These are phyloP conservation scores for Trichonephila clavata DNA, from an alignment of 1,140 invertebrate species.

Conservation along the genomic window DNA sequence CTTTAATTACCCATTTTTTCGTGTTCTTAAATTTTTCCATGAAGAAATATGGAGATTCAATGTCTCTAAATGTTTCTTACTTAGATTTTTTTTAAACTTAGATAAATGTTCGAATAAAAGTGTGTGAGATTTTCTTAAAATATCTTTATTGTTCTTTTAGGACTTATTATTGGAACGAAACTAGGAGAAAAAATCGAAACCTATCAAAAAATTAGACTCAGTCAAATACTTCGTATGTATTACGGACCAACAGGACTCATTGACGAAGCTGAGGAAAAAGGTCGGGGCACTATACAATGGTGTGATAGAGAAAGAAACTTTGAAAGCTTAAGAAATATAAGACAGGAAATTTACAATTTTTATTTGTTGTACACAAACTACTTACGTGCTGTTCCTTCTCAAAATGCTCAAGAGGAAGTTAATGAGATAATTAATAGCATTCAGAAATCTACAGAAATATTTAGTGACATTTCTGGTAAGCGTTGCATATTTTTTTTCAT, in stretches of 20 bases:
- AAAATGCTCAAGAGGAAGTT: neutral
- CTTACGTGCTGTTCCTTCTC: neutral
- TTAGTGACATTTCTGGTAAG: constrained; percentile 38
- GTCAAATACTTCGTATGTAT: constrained; percentile 68
- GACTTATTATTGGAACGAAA: constrained; percentile 32
- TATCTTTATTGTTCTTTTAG: neutral
- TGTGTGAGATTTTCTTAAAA: neutral
- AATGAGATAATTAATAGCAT: neutral
- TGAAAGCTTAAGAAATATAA: neutral
- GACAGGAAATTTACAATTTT: constrained; percentile 21
- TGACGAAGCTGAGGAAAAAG: neutral
- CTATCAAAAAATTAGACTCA: constrained; percentile 16
- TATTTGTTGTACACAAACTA: constrained; percentile 7
- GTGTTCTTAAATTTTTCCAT: no score
- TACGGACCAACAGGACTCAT: constrained; percentile 49
- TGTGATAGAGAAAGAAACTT: constrained; percentile 9
- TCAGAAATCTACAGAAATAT: constrained; percentile 7
- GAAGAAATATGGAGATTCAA: no score
- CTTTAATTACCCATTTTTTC: no score
- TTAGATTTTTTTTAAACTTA: neutral
- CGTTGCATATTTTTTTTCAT: no score
- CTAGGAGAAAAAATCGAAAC: neutral
- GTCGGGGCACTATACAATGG: neutral
- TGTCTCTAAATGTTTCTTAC: no score
- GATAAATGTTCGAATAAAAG: no score